Conservation (phyloP, 2,888 invertebrate species). For the Acleris sparsana region DNA sequence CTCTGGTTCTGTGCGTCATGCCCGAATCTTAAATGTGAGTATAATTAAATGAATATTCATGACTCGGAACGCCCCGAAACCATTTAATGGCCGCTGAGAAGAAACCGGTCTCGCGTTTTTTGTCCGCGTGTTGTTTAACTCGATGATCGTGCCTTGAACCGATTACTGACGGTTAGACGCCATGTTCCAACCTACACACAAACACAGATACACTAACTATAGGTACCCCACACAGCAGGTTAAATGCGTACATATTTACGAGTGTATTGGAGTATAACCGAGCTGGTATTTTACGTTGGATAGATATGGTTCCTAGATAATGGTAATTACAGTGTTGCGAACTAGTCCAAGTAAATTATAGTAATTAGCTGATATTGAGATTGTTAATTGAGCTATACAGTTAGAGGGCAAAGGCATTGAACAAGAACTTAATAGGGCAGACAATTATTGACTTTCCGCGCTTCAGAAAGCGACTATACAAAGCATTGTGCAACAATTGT, state of each 20-base stretch:
- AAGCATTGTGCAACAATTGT: conserved; percentile 10
- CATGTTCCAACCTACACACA: conserved; percentile 64
- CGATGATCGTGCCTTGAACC: conserved; percentile 57
- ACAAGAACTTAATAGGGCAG: conserved; percentile 6
- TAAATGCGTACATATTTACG: conserved; percentile 4
- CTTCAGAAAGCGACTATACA: conserved; percentile 13
- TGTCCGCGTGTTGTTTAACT: conserved; percentile 67
- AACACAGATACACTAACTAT: conserved; percentile 61
- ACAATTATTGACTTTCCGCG: conserved; percentile 20
- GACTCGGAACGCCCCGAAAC: conserved; percentile 63
- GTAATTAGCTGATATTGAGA: conserved; percentile 34
- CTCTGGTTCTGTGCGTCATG: conserved; percentile 64
- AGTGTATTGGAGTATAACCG: conserved; percentile 19
- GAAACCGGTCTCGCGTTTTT: conserved; percentile 65
- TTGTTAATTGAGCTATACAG: conserved; percentile 22
- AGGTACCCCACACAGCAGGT: conserved; percentile 40
- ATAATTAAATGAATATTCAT: conserved; percentile 75
- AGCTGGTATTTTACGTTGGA: conserved; percentile 45
- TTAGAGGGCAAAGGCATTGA: conserved; percentile 23
- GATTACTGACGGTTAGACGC: conserved; percentile 66
- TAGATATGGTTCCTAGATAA: conserved; percentile 40
- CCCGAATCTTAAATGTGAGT: conserved; percentile 56
- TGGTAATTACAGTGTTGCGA: conserved; percentile 26
- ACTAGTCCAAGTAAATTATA: conserved; percentile 29
- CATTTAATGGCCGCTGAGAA: conserved; percentile 65